These are phyloP conservation scores for Linepithema humile DNA, from an alignment of 1,140 invertebrate species.

Conservation along the genomic window DNA sequence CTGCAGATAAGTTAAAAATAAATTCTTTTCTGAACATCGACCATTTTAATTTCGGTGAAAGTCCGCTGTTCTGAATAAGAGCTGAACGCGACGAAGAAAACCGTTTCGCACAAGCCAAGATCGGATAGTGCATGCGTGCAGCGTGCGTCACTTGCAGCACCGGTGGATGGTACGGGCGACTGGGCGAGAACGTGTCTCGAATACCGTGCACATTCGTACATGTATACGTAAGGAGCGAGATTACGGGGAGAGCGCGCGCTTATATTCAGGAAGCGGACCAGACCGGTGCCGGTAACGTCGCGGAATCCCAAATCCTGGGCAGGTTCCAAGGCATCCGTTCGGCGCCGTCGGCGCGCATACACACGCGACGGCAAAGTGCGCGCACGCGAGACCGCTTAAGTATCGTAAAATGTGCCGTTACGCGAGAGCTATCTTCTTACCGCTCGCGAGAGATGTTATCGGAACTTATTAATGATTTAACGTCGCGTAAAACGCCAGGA, in stretches of 20 bases:
- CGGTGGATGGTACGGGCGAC: constrained; percentile 5
- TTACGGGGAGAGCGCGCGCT: constrained; percentile 37
- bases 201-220: constrained; percentile 34
- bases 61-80: neutral
- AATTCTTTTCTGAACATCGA: neutral
- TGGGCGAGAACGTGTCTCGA: constrained; percentile 43
- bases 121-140: neutral
- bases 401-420: constrained; percentile 46
- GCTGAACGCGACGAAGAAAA: neutral
- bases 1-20: neutral
- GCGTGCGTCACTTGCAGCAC: neutral
- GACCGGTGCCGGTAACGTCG: constrained; percentile 6
- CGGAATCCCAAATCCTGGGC: constrained; percentile 47
- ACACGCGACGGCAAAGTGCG: constrained; percentile 22
- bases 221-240: constrained; percentile 39
- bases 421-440: neutral
- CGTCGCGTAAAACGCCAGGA: constrained; percentile 19
- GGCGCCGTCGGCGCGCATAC: neutral
- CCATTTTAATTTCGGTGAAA: neutral
- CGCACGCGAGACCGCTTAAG: constrained; percentile 35
- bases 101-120: neutral
- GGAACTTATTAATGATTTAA: constrained; percentile 22
- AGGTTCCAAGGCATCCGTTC: constrained; percentile 35
- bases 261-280: constrained; percentile 41
- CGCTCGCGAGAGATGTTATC: neutral